Conservation (phyloP, 30 jellyfish, hydroid and myxozoan species). For the Rhopilema esculentum region DNA sequence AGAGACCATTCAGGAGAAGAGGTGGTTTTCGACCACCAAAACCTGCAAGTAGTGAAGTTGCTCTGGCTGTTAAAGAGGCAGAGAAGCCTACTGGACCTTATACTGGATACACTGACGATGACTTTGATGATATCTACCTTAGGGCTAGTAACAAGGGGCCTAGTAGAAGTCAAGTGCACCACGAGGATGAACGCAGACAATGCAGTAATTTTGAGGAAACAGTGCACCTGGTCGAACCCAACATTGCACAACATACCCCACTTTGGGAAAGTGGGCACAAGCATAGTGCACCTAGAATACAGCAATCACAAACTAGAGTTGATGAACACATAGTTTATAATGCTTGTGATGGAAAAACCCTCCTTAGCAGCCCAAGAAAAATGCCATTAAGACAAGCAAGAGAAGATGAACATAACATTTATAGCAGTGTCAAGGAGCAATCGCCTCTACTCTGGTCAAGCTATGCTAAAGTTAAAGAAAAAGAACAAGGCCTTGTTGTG, state of each 20-base stretch:
- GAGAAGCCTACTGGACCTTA: neutral
- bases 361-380: neutral
- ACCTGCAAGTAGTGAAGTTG: neutral
- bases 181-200: too few species aligned
- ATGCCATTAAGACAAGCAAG: neutral
- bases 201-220: neutral
- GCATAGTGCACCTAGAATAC: neutral
- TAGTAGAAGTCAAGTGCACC: too few species aligned
- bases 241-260: neutral
- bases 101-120: slow-evolving; percentile 20
- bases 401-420: neutral
- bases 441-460: too few species aligned
- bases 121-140: slow-evolving; percentile 22
- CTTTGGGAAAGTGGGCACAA: neutral
- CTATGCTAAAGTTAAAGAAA: too few species aligned
- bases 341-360: neutral
- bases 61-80: neutral
- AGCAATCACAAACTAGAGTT: neutral
- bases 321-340: neutral
- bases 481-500: too few species aligned
- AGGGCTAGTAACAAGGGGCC: neutral
- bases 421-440: neutral
- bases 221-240: neutral
- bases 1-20: neutral
- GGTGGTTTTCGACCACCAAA: neutral